Base-by-base conservation (phyloP, 2,113 vertebrate species). In the Corynorhinus townsendii region DNA sequence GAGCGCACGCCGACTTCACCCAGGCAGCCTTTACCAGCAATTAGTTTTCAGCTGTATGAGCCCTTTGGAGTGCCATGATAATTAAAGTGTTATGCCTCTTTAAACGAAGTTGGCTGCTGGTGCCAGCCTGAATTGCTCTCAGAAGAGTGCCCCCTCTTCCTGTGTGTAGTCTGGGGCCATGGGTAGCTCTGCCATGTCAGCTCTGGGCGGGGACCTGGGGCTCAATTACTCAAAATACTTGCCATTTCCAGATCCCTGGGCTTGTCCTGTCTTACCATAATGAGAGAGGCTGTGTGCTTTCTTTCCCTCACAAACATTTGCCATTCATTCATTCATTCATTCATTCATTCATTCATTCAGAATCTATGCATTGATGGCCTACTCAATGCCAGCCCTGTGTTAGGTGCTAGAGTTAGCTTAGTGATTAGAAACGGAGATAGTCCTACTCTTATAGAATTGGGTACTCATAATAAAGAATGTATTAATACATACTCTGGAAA, bases 31-130 rank as follows among this genome's bases (percentile, higher is more conserved):
- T 64, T 56, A 52, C 90, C 59, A 89, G 92, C 86, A 76, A 92
- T 96, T 87, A 45, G 79, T 95, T 92, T 82, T 92, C 91, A 88
- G 86, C 56, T 98, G 92, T 91, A 97, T 96, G 97, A 97, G 88
- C 75, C 95, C 86, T 96, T 94, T 28, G 73, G 90, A 95, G 52
- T 72, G 73, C 79, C 52, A 28, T 12, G 85, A 95, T 96, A 97
- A 95, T 97, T 89, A 96, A 96, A 97, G 89, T 89, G 87, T 82
- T 97, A 86, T 86, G 75, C 88, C 86, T 95, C 81, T 90, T 97
- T 96, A 94, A 96, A 84, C 84, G 92, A 96, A 96, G 86, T 84
- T 97, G 96, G 86, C 80, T 94, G 80, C 49, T 68, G 89, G 47
- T 72, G 33, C 82, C 82, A 62, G 85, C 14, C 79, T 64, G 92